phyloP scores from a whole-genome alignment of 2,113 vertebrate genomes.

The Anseranas semipalmata region DNA sequence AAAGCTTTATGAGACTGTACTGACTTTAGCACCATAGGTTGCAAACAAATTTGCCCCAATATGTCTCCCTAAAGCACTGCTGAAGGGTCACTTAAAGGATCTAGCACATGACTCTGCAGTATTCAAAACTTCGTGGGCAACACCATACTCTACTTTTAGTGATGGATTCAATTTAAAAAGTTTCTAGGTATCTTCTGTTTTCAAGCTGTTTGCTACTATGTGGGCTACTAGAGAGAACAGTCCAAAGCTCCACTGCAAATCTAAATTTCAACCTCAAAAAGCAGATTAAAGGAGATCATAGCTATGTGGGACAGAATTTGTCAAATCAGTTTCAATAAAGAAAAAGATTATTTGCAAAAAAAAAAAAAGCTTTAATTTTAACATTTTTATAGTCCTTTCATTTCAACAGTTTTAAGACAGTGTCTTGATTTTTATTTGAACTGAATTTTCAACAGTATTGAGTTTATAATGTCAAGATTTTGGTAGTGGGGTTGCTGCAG shows the following conservation, averaged over 20 bases:
- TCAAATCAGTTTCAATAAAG: neutral
- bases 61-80: neutral
- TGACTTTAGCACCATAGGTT: neutral
- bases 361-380: neutral
- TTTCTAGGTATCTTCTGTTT: neutral
- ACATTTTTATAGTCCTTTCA: neutral
- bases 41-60: neutral
- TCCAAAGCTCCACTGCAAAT: neutral
- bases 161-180: neutral
- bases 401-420: neutral
- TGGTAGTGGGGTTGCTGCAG: no score
- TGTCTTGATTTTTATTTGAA: neutral
- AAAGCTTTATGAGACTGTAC: neutral
- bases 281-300: neutral
- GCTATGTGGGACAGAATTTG: neutral
- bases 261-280: neutral
- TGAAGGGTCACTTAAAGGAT: neutral
- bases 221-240: neutral
- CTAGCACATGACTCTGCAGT: neutral
- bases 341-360: neutral
- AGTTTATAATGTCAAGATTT: no score
- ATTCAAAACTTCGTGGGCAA: neutral
- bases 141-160: neutral
- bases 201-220: neutral
- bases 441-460: no score